Evolutionary conservation across 2,888 invertebrate species (phyloP).

Genomic region (Erynnis tages): DNA sequence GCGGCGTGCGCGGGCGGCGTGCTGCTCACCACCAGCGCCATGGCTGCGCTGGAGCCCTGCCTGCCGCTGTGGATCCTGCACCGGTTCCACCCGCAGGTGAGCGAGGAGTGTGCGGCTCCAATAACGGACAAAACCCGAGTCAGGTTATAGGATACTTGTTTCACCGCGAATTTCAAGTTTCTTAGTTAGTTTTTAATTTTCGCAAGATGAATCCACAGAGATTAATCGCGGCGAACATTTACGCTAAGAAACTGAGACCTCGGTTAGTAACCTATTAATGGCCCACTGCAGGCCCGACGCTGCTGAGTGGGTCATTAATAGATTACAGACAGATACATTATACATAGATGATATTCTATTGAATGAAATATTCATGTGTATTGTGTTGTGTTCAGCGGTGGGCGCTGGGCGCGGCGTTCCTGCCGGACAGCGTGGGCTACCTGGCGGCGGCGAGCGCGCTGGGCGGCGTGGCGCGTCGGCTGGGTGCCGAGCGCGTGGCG

Average conservation of each 20-base stretch:
- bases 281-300: no score
- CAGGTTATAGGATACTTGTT: no score
- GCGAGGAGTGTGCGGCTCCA: no score
- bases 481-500: slow-evolving; percentile 56
- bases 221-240: no score
- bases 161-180: background rate
- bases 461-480: slow-evolving; percentile 47
- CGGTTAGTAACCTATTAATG: no score
- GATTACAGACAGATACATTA: no score
- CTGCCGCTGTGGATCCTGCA: slow-evolving; percentile 64
- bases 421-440: slow-evolving; percentile 71
- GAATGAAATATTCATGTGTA: background rate
- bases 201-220: no score
- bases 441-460: slow-evolving; percentile 53
- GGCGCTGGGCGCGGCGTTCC: slow-evolving; percentile 63
- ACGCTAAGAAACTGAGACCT: no score
- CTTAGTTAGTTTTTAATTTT: no score
- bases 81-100: slow-evolving; percentile 50
- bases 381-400: slow-evolving; percentile 46
- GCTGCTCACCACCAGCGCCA: slow-evolving; percentile 63
- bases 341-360: no score
- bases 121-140: no score
- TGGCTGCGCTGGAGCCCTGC: slow-evolving; percentile 72
- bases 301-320: no score
- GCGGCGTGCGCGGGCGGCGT: slow-evolving; percentile 63